Conservation (phyloP, 1,140 invertebrate genomes). For the Hylaeus anthracinus region DNA sequence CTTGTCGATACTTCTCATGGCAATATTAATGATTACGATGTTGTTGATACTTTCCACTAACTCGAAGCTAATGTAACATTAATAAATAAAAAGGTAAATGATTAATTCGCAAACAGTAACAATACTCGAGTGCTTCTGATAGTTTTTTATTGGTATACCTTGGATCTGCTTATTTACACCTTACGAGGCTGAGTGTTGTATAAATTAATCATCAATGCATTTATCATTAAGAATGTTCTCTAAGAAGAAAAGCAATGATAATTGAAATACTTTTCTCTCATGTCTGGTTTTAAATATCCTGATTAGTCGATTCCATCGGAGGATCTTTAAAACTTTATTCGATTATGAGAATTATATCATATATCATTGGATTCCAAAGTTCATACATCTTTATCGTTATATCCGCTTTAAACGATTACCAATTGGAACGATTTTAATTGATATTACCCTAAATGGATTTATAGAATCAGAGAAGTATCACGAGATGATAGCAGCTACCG, state of each 20-base stretch:
- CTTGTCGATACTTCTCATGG: too few species aligned
- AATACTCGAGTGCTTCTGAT: background rate
- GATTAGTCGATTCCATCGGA: background rate
- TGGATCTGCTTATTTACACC: slow-evolving; percentile 9
- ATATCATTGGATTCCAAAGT: slow-evolving; percentile 52
- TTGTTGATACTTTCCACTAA: background rate
- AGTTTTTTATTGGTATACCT: background rate
- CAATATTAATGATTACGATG: too few species aligned
- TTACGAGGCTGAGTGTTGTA: background rate
- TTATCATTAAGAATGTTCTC: slow-evolving; percentile 45
- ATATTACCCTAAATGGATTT: slow-evolving; percentile 65
- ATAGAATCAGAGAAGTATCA: slow-evolving; percentile 90
- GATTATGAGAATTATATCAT: slow-evolving; percentile 51
- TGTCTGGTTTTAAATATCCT: background rate
- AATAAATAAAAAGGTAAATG: background rate
- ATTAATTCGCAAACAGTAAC: background rate
- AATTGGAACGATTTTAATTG: slow-evolving; percentile 36
- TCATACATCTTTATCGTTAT: slow-evolving; percentile 67
- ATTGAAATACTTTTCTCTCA: slow-evolving; percentile 45
- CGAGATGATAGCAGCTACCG: slow-evolving; percentile 86
- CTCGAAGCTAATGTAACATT: background rate
- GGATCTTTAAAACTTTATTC: background rate
- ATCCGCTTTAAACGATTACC: slow-evolving; percentile 51
- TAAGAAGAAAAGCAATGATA: slow-evolving; percentile 37
- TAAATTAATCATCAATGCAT: background rate